Evolutionary conservation across 2,797 vertebrate genomes (phyloP).

Genomic region (Telmatherina bonti): DNA sequence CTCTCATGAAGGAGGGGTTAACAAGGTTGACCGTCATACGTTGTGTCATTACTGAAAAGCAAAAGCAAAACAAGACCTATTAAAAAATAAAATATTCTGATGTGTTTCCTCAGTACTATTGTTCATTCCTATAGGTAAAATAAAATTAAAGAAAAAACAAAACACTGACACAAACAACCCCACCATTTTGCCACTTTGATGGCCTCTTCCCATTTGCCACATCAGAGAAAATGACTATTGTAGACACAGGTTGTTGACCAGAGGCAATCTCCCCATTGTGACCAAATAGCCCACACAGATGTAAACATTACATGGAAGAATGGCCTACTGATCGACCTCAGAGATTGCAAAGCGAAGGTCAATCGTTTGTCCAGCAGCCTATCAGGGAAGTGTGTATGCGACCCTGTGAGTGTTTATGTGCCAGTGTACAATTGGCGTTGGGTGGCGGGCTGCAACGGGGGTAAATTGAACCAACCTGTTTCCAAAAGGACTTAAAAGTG

Average conservation of each 20-base stretch:
- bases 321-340: slow-evolving; percentile 76
- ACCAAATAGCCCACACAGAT: slow-evolving; percentile 78
- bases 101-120: no score
- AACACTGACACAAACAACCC: slow-evolving; percentile 7
- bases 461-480: slow-evolving; percentile 78
- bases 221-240: slow-evolving; percentile 53
- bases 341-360: slow-evolving; percentile 83
- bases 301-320: slow-evolving; percentile 83
- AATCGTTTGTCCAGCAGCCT: slow-evolving; percentile 71
- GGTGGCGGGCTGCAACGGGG: slow-evolving; percentile 3
- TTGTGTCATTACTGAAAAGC: neutral
- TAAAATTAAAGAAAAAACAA: no score
- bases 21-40: neutral
- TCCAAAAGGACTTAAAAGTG: slow-evolving; percentile 72
- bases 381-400: slow-evolving; percentile 56
- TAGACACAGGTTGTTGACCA: slow-evolving; percentile 77
- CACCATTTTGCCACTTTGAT: slow-evolving; percentile 34
- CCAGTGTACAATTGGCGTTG: slow-evolving; percentile 21
- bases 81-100: neutral
- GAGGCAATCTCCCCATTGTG: slow-evolving; percentile 75
- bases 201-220: slow-evolving; percentile 37
- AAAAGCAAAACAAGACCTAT: neutral
- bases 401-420: slow-evolving; percentile 30
- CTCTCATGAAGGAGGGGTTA: neutral
- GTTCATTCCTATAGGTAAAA: no score